Conservation (phyloP, 2,888 invertebrate species). For the Dryadula phaetusa region DNA sequence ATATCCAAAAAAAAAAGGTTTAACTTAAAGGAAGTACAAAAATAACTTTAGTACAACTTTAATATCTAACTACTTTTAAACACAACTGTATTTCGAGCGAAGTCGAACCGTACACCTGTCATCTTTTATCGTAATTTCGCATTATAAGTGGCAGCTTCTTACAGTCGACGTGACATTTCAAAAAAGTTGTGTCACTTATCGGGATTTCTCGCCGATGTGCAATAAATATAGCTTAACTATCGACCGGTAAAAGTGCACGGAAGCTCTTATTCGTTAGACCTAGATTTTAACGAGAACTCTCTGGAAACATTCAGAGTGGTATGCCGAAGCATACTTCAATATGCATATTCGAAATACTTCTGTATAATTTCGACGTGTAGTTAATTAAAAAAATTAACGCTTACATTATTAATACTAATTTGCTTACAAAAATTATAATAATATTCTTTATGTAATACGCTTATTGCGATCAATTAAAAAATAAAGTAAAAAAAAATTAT, state of each 20-base stretch:
- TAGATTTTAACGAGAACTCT: conserved; percentile 18
- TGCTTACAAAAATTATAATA: background rate
- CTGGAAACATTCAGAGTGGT: conserved; percentile 15
- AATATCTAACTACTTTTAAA: background rate
- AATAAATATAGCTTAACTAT: conserved; percentile 12
- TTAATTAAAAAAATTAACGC: background rate
- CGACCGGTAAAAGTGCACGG: conserved; percentile 11
- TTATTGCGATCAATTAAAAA: background rate
- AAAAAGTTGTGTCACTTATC: background rate
- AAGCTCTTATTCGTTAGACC: conserved; percentile 14
- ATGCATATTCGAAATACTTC: conserved; percentile 9
- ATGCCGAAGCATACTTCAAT: conserved; percentile 14
- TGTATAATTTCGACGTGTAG: conserved; percentile 3
- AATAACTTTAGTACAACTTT: too few species aligned
- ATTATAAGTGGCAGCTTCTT: background rate
- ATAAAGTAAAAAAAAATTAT: too few species aligned
- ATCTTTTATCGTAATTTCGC: background rate
- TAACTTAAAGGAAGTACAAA: too few species aligned
- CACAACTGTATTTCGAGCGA: background rate
- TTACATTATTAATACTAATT: background rate
- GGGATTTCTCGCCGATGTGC: conserved; percentile 5
- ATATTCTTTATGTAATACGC: background rate
- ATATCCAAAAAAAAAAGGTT: too few species aligned
- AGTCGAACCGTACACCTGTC: background rate
- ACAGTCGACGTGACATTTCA: background rate